Base-by-base conservation (phyloP, 2,888 invertebrate species). In the Rhagonycha fulva region DNA sequence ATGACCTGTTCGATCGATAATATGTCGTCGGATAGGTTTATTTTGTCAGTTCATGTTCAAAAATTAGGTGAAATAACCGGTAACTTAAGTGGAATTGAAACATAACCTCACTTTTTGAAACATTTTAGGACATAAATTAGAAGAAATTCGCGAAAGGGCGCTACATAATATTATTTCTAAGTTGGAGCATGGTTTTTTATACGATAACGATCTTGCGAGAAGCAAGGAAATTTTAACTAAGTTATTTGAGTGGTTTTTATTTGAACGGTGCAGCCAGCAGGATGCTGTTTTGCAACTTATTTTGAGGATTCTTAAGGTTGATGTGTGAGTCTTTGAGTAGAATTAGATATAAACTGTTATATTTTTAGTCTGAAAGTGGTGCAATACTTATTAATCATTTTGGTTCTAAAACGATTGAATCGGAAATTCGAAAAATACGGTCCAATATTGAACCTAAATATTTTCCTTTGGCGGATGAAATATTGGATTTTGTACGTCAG, bases 171-270 rank as follows among this genome's bases (percentile, higher is more conserved):
- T 88, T 14, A 79, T 90, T 79, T 90, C 92, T 0, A 94, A 94
- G 85, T 86, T 93, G n/a, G 90, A 90, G 75, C 87, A 91, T 79
- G 93, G 92, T 19, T 91, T 92, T 87, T 87, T 89, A 72, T 88
- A 91, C 70, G 90, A 92, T 73, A 91, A 92, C 83, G 92, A 92
- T 82, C 84, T 92, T 71, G 89, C 90, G 14, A 88, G 90, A 62
- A 91, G 90, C 60, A 90, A 91, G 77, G 90, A 92, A 82, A 86
- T 93, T 14, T 84, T 93, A 23, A 87, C 89, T 70, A 90, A 90
- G 77, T 86, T 93, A 26, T 86, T 93, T 68, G 88, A 90, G 70
- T 94, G 93, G 93, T 93, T 93, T 84, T 84, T 90, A 68, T 89
- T 88, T 73, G 88, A 91, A 61, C 86, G 89, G 68, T 88, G 90